Conservation (phyloP, 1,140 invertebrate species). For the Drosophila oshimai region DNA sequence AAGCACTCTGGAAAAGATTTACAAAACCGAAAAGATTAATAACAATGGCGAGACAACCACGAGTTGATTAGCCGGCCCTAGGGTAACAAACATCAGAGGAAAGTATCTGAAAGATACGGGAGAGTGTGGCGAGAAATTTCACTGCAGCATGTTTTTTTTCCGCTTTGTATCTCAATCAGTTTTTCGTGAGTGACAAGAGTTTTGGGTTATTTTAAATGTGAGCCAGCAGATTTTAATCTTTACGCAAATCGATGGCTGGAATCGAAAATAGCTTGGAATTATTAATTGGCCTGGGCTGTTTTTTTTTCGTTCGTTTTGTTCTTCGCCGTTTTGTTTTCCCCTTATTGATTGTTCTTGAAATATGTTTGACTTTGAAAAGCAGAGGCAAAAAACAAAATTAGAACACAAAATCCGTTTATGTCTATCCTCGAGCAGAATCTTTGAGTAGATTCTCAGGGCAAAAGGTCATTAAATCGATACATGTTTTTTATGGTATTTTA, state of each 20-base stretch:
- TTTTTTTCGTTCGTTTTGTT: slow-evolving; percentile 16
- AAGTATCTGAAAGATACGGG: slow-evolving; percentile 29
- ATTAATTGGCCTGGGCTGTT: slow-evolving; percentile 37
- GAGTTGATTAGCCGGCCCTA: slow-evolving; percentile 56
- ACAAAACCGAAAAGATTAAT: slow-evolving; percentile 48
- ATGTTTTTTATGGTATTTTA: background rate
- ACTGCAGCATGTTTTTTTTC: slow-evolving; percentile 18
- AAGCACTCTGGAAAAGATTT: slow-evolving; percentile 20
- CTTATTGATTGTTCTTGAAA: slow-evolving; percentile 50
- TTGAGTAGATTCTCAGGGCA: slow-evolving; percentile 4
- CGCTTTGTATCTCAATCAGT: slow-evolving; percentile 9
- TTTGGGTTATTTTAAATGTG: background rate
- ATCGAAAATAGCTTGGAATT: slow-evolving; percentile 27
- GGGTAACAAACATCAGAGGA: slow-evolving; percentile 28
- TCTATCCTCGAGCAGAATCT: slow-evolving; percentile 1
- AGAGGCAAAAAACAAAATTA: slow-evolving; percentile 16
- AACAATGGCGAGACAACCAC: slow-evolving; percentile 44
- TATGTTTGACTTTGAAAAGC: slow-evolving; percentile 43
- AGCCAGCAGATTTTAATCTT: slow-evolving; percentile 21
- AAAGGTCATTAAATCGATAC: slow-evolving; percentile 8
- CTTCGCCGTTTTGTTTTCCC: slow-evolving; percentile 1
- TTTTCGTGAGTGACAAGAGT: slow-evolving; percentile 3
- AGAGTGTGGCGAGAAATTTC: slow-evolving; percentile 40
- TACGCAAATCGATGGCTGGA: slow-evolving; percentile 15
- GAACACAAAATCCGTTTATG: slow-evolving; percentile 45